A percentile compares a stretch with the other conserved stretches of the same genome.
These are phyloP conservation scores for Diaperis boleti DNA, from an alignment of 2,888 invertebrate genomes.

Conservation along the genomic window DNA sequence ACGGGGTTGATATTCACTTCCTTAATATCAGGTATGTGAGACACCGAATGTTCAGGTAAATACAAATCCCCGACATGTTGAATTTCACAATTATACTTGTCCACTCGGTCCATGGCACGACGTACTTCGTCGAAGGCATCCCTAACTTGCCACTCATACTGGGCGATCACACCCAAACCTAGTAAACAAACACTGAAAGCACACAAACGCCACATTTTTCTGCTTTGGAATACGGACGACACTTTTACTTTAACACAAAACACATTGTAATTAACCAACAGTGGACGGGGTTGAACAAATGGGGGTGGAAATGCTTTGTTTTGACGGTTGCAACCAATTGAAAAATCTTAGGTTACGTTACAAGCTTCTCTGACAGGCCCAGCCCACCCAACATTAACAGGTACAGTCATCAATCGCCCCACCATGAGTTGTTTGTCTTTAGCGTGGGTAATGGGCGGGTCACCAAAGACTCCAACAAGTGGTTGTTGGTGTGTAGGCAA, in stretches of 20 bases:
- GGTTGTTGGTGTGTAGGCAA: conserved; percentile 7
- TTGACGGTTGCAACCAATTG: conserved; percentile 20
- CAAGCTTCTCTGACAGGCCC: conserved; percentile 45
- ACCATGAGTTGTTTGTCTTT: conserved; percentile 23
- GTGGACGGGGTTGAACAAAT: conserved; percentile 2
- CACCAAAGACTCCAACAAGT: conserved; percentile 37
- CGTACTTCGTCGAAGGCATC: conserved; percentile 93
- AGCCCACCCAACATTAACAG: conserved; percentile 42
- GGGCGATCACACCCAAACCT: conserved; percentile 72
- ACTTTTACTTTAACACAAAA: conserved; percentile 2
- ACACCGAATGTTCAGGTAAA: conserved; percentile 85
- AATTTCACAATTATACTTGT: conserved; percentile 89
- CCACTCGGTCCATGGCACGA: conserved; percentile 85
- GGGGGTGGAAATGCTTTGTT: conserved; percentile 32
- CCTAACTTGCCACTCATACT: conserved; percentile 92
- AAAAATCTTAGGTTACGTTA: conserved; percentile 33
- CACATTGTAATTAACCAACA: conserved; percentile 1
- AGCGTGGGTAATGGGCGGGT: conserved; percentile 30
- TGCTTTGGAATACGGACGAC: background rate
- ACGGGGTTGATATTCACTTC: conserved; percentile 95
- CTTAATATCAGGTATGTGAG: conserved; percentile 93
- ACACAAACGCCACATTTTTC: conserved; percentile 37
- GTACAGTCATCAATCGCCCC: conserved; percentile 47
- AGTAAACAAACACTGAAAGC: conserved; percentile 45
- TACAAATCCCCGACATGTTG: conserved; percentile 87